Evolutionary conservation across 2,113 vertebrate genomes (phyloP).

Genomic region (Baryphthengus martii): DNA sequence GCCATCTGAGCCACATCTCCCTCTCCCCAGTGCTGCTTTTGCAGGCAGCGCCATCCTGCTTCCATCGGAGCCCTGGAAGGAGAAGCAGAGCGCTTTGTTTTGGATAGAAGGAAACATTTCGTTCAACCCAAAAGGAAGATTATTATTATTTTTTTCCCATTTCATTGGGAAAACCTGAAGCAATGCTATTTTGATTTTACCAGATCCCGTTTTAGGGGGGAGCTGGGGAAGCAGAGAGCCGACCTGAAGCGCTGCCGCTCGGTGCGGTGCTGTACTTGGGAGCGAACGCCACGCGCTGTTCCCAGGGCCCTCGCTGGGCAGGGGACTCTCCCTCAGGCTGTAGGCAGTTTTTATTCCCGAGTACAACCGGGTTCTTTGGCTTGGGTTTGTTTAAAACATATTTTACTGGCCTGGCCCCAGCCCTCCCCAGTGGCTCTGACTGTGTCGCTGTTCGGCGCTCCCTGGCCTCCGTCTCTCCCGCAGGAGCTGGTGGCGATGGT

Average conservation of each 20-base stretch:
- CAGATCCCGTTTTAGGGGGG: background rate
- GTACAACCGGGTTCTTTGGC: background rate
- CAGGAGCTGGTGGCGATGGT: background rate
- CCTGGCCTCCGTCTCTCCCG: background rate
- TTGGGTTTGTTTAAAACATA: background rate
- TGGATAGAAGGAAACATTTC: background rate
- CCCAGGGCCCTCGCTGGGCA: rapidly evolving
- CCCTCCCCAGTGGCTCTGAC: background rate
- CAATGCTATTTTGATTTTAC: background rate
- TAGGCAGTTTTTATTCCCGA: background rate
- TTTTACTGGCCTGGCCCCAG: background rate
- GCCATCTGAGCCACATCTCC: background rate
- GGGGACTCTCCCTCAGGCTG: background rate
- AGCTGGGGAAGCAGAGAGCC: background rate
- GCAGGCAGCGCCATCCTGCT: background rate
- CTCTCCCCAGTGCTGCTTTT: background rate
- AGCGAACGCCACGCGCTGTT: too few species aligned
- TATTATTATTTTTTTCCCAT: background rate
- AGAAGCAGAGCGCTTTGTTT: background rate
- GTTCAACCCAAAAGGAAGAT: background rate
- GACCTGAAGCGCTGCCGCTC: background rate
- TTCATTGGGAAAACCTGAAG: background rate
- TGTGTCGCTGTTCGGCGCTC: background rate
- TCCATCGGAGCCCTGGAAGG: background rate
- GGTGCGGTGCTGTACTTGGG: rapidly evolving